Evolutionary conservation across 2,113 vertebrate species (phyloP), one percentile per base, ranked within the genome.

Genomic region (Enhydra lutris): DNA sequence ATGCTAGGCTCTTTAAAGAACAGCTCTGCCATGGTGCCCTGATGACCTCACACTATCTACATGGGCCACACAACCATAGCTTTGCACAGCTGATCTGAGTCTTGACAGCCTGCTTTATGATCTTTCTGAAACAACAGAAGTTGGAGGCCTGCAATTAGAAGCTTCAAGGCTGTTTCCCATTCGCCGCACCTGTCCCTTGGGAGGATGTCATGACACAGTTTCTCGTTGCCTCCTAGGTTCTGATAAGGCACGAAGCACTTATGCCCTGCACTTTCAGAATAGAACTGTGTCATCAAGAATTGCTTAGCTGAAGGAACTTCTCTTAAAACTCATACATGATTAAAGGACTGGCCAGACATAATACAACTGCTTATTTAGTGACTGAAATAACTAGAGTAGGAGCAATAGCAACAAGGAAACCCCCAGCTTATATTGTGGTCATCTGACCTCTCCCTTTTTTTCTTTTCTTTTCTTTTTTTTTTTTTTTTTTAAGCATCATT

Each of bases 311-410:
- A 9, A n/a, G 1, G 61, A 97, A 55, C 57, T 96, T 92, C 83
- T 97, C 63, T 97, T 67, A 47, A 39, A n/a, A 45, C 45, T 89
- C 52, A 97, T 93, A 1, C 52, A 81, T 57, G 86, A 97, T 97
- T 98, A 97, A 98, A 98, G 57, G 17, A 50, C 55, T 98, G 74
- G 1, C 24, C 74, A 86, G 86, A 87, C 59, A 78, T 96, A 97
- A 95, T 80, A 95, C 94, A 96, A 92, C 59, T 95, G 87, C 98
- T 98, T 97, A 67, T 97, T 97, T 98, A 2, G 17, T 97, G 97
- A 97, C 98, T 96, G 97, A 96, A 98, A 98, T 97, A 98, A 98
- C 23, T 55, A 26, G 15, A 47, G 34, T 10, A 17, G 14, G 21
- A 4, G 83, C 14, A 13, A 18, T 4, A 50, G 39, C 2, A 23